Evolutionary conservation across 30 jellyfish, hydroid and myxozoan species (phyloP).

Genomic region (Cassiopea xamachana): DNA sequence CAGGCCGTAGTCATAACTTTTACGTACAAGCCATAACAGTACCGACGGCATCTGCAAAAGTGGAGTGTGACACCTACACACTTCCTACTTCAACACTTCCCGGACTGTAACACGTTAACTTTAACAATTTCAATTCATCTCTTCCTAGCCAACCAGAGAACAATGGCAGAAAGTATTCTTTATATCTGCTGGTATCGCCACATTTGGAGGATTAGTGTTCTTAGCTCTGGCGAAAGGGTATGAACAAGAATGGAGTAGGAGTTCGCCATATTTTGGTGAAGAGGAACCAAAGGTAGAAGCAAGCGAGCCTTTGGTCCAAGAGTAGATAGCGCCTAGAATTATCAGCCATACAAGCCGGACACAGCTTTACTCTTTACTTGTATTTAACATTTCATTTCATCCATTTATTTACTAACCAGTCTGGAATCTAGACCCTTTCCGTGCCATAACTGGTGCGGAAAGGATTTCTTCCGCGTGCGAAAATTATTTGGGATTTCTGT

Average conservation of each 20-base stretch:
- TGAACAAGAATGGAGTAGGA: conserved; percentile 74
- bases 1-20: too few species aligned
- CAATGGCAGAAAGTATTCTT: conserved; percentile 80
- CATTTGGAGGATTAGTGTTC: conserved; percentile 66
- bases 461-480: too few species aligned
- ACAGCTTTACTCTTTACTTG: background rate
- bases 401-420: background rate
- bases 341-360: too few species aligned
- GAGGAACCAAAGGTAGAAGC: background rate
- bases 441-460: too few species aligned
- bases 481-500: too few species aligned
- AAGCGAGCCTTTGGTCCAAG: background rate
- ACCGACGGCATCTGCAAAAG: too few species aligned
- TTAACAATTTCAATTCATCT: background rate
- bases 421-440: too few species aligned
- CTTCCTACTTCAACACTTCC: too few species aligned
- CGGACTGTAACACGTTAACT: too few species aligned
- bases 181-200: conserved; percentile 66
- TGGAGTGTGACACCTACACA: too few species aligned
- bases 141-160: conserved; percentile 74
- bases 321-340: background rate
- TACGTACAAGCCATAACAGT: too few species aligned
- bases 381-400: background rate
- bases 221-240: conserved; percentile 59
- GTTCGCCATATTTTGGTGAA: background rate